phyloP scores from a whole-genome alignment of 2,888 invertebrate species.

The Caenorhabditis parvicauda region DNA sequence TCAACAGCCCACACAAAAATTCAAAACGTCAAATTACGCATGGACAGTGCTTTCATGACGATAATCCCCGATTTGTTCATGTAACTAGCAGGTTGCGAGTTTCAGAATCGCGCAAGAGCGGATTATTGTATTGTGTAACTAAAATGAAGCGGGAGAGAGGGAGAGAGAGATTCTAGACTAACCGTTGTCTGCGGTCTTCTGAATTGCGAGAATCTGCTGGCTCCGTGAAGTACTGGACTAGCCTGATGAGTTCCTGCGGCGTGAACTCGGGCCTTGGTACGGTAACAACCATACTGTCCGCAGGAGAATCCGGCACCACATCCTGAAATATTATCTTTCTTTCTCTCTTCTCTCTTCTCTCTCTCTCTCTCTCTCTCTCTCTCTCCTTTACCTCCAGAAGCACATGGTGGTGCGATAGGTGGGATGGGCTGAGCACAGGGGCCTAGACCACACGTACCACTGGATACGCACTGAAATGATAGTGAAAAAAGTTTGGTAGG shows the following conservation, averaged over 20 bases:
- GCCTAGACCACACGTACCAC: slow-evolving; percentile 54
- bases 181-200: slow-evolving; percentile 26
- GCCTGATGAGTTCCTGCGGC: slow-evolving; percentile 23
- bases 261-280: slow-evolving; percentile 34
- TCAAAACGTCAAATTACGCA: too few species aligned
- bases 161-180: too few species aligned
- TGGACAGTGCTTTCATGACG: too few species aligned
- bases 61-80: too few species aligned
- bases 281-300: slow-evolving; percentile 45
- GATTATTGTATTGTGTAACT: too few species aligned
- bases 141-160: too few species aligned
- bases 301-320: slow-evolving; percentile 45
- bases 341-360: neutral
- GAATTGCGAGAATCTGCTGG: slow-evolving; percentile 37
- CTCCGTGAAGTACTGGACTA: slow-evolving; percentile 30
- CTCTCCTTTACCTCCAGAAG: slow-evolving; percentile 7
- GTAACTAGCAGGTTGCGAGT: too few species aligned
- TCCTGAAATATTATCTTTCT: slow-evolving; percentile 13
- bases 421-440: slow-evolving; percentile 36
- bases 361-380: neutral
- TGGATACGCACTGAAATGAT: slow-evolving; percentile 54
- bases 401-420: slow-evolving; percentile 34
- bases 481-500: too few species aligned
- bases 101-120: too few species aligned
- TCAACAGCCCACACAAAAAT: too few species aligned